Base-by-base conservation (phyloP, 2,113 vertebrate species). In the Percopsis transmontana region DNA sequence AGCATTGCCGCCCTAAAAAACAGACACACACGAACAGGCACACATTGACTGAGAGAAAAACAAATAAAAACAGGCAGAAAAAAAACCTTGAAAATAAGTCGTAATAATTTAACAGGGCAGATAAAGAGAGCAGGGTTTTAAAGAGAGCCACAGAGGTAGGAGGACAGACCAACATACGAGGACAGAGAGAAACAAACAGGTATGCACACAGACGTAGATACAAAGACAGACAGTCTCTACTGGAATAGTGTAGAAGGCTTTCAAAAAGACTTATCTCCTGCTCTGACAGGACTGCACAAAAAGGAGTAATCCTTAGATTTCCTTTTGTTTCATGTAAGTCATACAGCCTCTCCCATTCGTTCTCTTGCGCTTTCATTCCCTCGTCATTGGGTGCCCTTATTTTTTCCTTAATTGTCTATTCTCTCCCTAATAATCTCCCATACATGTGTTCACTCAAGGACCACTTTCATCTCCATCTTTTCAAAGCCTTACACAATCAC, bases 221-320 rank as follows among this genome's bases (percentile, higher is more conserved):
- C 6, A 11, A 6, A 52, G 18, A 52, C 19, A 21, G 19, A 20
- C 1, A 5, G 18, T 12, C 9, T 52, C n/a, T 3, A 2, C 1
- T 48, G 47, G 18, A 33, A 33, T 33, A 33, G 57, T 85, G 66
- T 45, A 66, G 77, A 19, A 48, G 59, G 38, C 63, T 66, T 68
- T 80, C 57, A 2, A 12, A 68, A 59, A 61, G 21, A 10, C 51
- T 65, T 61, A 54, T 50, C 52, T n/a, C 20, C 45, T 16, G 45
- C 45, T 48, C 45, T 7, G n/a, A 48, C 45, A 48, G 45, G 0
- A n/a, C 15, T 48, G 42, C 2, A 44, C 14, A 14, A 2, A 48
- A 14, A 48, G 45, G 45, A 9, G n/a, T 48, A 7, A 48, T 58
- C 27, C 16, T 40, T 16, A n/a, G 15, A 2, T 4, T 24, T 6